Evolutionary conservation across 2,113 vertebrate genomes (phyloP).

Genomic region (Hippopotamus amphibius): DNA sequence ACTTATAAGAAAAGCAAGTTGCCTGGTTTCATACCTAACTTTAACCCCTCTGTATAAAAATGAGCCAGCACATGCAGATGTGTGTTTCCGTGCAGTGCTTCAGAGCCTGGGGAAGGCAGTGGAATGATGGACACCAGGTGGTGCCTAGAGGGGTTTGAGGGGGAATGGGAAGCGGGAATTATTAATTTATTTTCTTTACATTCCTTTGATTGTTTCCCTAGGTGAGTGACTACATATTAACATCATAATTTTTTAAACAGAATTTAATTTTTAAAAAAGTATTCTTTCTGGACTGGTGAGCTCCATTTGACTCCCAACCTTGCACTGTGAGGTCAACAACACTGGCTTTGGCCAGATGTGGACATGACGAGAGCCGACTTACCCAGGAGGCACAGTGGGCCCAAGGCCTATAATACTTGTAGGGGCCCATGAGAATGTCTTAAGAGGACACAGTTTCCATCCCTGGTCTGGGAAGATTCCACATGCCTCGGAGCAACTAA

Average conservation of each 20-base stretch:
- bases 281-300: not conserved
- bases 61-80: not conserved
- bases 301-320: not conserved
- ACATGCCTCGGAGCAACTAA: too few relatives aligned
- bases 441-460: too few relatives aligned
- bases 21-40: not conserved
- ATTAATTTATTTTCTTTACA: not conserved
- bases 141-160: not conserved
- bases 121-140: not conserved
- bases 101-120: not conserved
- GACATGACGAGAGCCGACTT: not conserved
- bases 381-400: not conserved
- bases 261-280: not conserved
- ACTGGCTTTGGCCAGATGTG: not conserved
- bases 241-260: not conserved
- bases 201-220: not conserved
- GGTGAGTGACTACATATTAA: not conserved
- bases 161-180: not conserved
- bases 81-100: not conserved
- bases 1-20: not conserved
- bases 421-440: not conserved
- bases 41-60: not conserved
- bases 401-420: not conserved
- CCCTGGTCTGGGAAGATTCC: too few relatives aligned
- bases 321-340: not conserved